Evolutionary conservation across 2,888 invertebrate species (phyloP), one percentile per base, ranked within the genome.

Genomic region (Timema cristinae): DNA sequence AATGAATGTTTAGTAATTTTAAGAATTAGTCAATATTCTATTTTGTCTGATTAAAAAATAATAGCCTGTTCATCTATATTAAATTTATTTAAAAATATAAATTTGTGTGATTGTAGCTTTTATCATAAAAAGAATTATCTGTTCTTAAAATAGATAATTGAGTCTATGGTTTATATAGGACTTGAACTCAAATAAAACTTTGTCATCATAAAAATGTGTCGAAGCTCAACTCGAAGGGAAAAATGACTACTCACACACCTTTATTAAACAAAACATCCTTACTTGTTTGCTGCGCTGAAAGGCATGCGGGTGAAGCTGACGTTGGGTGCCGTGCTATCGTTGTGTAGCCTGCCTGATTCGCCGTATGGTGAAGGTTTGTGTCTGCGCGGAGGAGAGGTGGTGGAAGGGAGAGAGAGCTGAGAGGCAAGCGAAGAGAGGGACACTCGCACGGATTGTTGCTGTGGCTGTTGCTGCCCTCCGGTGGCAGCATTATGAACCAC

Each of bases 401-500:
- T 51, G 16, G 73, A 54, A 6, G 83, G 83, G 1, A 83, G 82
- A 5, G 83, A 82, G 50, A 83, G 77, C 72, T 83, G 83, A 0
- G 82, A 82, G 32, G 83, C 83, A 66, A 84, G 80, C 8, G 83
- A 83, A 50, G 83, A 83, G 80, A 84, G 81, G 16, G 83, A 82
- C 0, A 84, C 84, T n/a, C 84, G 79, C 7, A 83, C 83, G 49
- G 81, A 81, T n/a, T n/a, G n/a, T n/a, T n/a, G n/a, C 7, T 69
- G 72, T 49, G 69, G 73, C 56, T 59, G 59, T 10, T 63, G 63
- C 7, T 10, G 50, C 9, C 9, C 52, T 66, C 56, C n/a, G 32
- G 68, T 63, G n/a, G n/a, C n/a, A n/a, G n/a, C n/a, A n/a, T n/a
- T n/a, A n/a, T n/a, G n/a, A n/a, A n/a, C n/a, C n/a, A n/a, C n/a